Evolutionary conservation across 2,113 vertebrate genomes (phyloP).

Genomic region (Rhagologus leucostigma): DNA sequence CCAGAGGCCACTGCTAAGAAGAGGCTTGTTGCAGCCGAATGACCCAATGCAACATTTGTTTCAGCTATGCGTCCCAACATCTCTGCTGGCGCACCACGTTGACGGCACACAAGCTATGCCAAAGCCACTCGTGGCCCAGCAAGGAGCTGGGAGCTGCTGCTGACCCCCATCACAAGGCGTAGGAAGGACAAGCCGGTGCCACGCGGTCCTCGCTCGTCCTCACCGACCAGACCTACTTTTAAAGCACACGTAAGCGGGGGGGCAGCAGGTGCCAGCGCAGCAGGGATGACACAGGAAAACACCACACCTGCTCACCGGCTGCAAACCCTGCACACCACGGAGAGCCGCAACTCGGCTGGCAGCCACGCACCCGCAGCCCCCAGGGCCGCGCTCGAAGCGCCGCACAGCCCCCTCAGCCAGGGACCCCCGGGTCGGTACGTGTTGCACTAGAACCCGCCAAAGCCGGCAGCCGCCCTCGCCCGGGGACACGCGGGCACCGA

Average conservation of each 20-base stretch:
- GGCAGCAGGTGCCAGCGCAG: neutral
- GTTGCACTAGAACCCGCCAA: neutral
- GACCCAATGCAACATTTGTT: neutral
- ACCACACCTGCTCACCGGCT: neutral
- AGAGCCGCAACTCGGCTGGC: neutral
- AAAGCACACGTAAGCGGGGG: fast-evolving
- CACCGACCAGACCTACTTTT: fast-evolving
- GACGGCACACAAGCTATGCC: fast-evolving
- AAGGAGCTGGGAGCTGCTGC: neutral
- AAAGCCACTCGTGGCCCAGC: neutral
- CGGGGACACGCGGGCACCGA: neutral
- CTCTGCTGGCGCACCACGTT: fast-evolving
- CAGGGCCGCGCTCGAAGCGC: neutral
- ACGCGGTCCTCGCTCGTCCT: fast-evolving
- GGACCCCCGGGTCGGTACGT: neutral
- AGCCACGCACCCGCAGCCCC: neutral
- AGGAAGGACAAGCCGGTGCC: fast-evolving
- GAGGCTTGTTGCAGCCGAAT: neutral
- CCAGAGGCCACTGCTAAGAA: neutral
- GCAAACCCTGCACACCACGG: fast-evolving
- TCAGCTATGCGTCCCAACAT: fast-evolving
- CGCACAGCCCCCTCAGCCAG: neutral
- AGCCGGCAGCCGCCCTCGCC: neutral
- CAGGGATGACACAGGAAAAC: neutral
- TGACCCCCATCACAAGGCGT: fast-evolving